phyloP scores from a whole-genome alignment of 2,888 invertebrate species.

The Lepidocyrtoides sp. region DNA sequence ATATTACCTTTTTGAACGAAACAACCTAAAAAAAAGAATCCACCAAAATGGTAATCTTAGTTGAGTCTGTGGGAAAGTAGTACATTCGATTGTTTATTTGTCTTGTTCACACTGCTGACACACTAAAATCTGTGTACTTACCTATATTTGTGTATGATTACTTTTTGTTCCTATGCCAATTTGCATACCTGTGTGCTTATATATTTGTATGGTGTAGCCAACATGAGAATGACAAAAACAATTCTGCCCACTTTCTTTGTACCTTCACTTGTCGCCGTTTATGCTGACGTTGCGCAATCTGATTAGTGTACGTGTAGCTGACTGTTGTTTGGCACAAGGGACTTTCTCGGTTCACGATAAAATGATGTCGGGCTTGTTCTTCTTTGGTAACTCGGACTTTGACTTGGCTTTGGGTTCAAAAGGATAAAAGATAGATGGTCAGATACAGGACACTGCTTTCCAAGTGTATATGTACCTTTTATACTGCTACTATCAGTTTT shows the following conservation, averaged over 20 bases:
- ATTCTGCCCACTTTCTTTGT: no score
- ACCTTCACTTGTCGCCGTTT: conserved; percentile 1
- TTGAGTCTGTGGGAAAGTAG: neutral
- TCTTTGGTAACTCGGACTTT: neutral
- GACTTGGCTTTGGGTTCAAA: conserved; percentile 33
- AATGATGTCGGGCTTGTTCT: neutral
- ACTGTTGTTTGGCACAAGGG: neutral
- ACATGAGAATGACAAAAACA: no score
- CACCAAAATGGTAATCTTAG: conserved; percentile 16
- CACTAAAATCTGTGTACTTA: neutral
- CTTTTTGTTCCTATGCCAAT: neutral
- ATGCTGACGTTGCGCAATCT: neutral
- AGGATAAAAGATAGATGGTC: neutral
- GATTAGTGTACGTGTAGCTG: neutral
- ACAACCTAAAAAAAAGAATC: neutral
- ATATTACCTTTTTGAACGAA: neutral
- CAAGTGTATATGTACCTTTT: no score
- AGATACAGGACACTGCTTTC: conserved; percentile 9
- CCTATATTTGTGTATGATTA: no score
- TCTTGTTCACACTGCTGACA: conserved; percentile 20
- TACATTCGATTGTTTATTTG: neutral
- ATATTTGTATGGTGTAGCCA: no score
- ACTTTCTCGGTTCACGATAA: neutral
- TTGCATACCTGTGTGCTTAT: conserved; percentile 9
- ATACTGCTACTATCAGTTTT: no score